phyloP scores from a whole-genome alignment of 2,888 invertebrate species.

The Tenthredo notha region DNA sequence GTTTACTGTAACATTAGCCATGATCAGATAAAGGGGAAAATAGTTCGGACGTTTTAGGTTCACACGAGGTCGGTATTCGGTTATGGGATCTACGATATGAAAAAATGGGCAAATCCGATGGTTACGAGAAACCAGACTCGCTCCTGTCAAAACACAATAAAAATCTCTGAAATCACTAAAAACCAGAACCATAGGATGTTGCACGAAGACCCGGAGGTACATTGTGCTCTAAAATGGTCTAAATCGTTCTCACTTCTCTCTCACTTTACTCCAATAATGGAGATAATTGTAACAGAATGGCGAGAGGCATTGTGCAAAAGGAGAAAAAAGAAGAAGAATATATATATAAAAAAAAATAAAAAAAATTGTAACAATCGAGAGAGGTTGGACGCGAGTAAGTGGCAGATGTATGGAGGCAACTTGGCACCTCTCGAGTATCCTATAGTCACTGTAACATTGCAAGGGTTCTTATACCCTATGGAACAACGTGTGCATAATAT shows the following conservation, averaged over 20 bases:
- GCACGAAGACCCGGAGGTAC: constrained; percentile 50
- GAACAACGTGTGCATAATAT: not conserved
- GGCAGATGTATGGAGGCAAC: constrained; percentile 75
- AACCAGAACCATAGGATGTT: constrained; percentile 54
- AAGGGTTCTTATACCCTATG: constrained; percentile 28
- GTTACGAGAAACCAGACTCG: constrained; percentile 61
- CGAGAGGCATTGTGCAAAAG: constrained; percentile 72
- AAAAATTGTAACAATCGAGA: constrained; percentile 71
- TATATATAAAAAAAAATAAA: constrained; percentile 51
- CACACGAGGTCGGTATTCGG: constrained; percentile 34
- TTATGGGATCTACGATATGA: constrained; percentile 25
- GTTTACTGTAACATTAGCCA: constrained; percentile 47
- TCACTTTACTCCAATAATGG: constrained; percentile 68
- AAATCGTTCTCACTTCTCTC: constrained; percentile 66
- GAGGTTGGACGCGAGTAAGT: constrained; percentile 70
- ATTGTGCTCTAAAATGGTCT: constrained; percentile 63
- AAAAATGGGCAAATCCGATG: constrained; percentile 59
- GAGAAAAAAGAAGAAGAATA: constrained; percentile 54
- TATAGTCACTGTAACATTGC: constrained; percentile 28
- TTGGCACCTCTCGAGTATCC: constrained; percentile 52
- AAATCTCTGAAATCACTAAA: constrained; percentile 64
- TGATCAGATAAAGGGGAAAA: constrained; percentile 40
- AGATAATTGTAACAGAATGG: constrained; percentile 77
- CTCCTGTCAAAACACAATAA: constrained; percentile 76
- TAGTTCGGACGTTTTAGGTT: constrained; percentile 33